phyloP scores from a whole-genome alignment of 1,140 invertebrate genomes.

The Hyposmocoma kahamanoa region DNA sequence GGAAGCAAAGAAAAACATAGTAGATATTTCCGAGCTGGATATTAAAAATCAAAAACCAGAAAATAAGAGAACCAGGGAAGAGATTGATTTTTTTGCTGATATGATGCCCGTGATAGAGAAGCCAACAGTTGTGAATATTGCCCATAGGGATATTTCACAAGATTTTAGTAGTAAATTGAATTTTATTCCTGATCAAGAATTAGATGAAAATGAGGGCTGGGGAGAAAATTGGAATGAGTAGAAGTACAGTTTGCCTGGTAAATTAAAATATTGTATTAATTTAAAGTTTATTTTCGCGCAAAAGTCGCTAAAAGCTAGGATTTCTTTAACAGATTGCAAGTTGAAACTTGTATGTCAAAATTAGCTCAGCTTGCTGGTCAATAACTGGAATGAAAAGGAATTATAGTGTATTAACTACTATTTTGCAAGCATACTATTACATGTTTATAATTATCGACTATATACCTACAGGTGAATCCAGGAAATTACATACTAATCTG shows the following conservation, averaged over 20 bases:
- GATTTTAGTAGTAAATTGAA: constrained; percentile 58
- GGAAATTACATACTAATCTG: too few relatives aligned
- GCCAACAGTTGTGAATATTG: constrained; percentile 68
- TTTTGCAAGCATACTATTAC: too few relatives aligned
- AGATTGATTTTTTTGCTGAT: constrained; percentile 86
- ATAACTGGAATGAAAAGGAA: too few relatives aligned
- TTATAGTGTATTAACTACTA: too few relatives aligned
- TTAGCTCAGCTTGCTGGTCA: too few relatives aligned
- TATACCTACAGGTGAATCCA: too few relatives aligned
- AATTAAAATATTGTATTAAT: background rate
- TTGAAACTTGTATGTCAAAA: too few relatives aligned
- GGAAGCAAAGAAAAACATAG: constrained; percentile 67
- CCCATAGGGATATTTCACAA: constrained; percentile 28
- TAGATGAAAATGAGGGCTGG: constrained; percentile 58
- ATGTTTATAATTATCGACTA: too few relatives aligned
- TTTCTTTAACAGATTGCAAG: background rate
- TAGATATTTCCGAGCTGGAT: constrained; percentile 81
- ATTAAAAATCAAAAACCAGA: constrained; percentile 80
- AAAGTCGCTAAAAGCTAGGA: background rate
- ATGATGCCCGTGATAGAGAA: constrained; percentile 88
- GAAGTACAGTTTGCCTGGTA: constrained; percentile 8
- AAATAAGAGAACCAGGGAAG: constrained; percentile 62
- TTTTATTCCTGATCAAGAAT: constrained; percentile 53
- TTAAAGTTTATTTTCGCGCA: background rate
- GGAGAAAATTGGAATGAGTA: constrained; percentile 63